A percentile compares a stretch with the other conserved stretches of the same genome.
Conservation (phyloP, 2,797 vertebrate genomes). For the Labeo calbasu region DNA sequence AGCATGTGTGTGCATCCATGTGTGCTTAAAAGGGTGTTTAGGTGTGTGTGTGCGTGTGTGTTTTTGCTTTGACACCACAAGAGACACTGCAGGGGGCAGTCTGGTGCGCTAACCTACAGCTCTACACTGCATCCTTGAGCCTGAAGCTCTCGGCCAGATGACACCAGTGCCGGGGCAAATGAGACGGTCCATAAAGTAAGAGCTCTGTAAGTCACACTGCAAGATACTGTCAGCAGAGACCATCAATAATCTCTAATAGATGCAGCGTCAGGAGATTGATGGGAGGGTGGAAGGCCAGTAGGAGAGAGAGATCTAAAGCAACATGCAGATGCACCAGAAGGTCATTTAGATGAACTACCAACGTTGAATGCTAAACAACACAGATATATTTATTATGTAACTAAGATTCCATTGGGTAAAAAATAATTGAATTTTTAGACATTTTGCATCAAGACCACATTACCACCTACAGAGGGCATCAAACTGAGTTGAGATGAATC, state of each 20-base stretch:
- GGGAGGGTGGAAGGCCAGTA: neutral
- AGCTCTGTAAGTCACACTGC: slow-evolving; percentile 35
- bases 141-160: slow-evolving; percentile 7
- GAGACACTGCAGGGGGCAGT: neutral
- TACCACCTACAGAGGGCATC: neutral
- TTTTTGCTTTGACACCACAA: slow-evolving; percentile 5
- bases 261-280: slow-evolving; percentile 20
- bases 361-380: slow-evolving; percentile 18
- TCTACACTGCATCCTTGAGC: slow-evolving; percentile 22
- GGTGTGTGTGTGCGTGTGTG: neutral
- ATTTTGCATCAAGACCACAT: neutral
- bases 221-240: slow-evolving; percentile 30
- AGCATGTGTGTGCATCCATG: slow-evolving; percentile 39
- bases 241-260: slow-evolving; percentile 49
- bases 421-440: neutral
- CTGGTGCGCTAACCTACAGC: neutral
- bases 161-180: slow-evolving; percentile 29
- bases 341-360: slow-evolving; percentile 16
- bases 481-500: neutral
- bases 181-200: slow-evolving; percentile 16
- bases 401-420: neutral
- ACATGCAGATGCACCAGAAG: slow-evolving; percentile 22
- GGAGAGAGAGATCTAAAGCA: slow-evolving; percentile 13
- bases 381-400: neutral
- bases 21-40: slow-evolving; percentile 24